phyloP scores from a whole-genome alignment of 2,888 invertebrate genomes.

The Elysia crispata region DNA sequence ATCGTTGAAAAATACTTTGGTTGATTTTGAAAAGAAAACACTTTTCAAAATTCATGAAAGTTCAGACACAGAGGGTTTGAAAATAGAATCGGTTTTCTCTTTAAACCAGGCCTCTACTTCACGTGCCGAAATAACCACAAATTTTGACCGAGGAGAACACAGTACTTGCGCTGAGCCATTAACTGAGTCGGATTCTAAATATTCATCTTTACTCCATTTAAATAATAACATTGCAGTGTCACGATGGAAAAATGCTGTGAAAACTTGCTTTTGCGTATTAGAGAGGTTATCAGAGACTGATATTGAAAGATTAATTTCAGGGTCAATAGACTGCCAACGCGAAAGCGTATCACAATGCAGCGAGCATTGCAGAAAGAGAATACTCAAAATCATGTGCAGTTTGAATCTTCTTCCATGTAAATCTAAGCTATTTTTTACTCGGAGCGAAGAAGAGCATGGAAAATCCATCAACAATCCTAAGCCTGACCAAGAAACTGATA shows the following conservation, averaged over 20 bases:
- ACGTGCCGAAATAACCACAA: too few species aligned
- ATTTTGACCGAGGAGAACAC: too few species aligned
- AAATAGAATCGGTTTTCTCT: slow-evolving; percentile 39
- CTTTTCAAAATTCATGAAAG: background rate
- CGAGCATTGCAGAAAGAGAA: slow-evolving; percentile 39
- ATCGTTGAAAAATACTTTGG: background rate
- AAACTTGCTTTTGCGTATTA: slow-evolving; percentile 37
- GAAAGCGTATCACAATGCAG: slow-evolving; percentile 29
- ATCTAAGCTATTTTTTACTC: background rate
- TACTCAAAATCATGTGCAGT: slow-evolving; percentile 33
- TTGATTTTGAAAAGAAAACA: background rate
- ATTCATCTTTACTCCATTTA: background rate
- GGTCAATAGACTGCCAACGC: too few species aligned
- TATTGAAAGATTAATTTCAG: background rate
- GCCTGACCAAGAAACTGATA: too few species aligned
- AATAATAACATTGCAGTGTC: background rate
- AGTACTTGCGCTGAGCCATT: too few species aligned
- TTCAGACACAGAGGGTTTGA: background rate
- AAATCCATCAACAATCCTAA: background rate
- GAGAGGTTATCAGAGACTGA: slow-evolving; percentile 31
- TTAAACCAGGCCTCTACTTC: too few species aligned
- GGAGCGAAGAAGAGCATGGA: background rate
- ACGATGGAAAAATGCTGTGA: slow-evolving; percentile 30
- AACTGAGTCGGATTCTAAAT: background rate
- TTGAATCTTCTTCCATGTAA: slow-evolving; percentile 38